Evolutionary conservation across 1,140 invertebrate genomes (phyloP).

Genomic region (Glossosoma conforme): DNA sequence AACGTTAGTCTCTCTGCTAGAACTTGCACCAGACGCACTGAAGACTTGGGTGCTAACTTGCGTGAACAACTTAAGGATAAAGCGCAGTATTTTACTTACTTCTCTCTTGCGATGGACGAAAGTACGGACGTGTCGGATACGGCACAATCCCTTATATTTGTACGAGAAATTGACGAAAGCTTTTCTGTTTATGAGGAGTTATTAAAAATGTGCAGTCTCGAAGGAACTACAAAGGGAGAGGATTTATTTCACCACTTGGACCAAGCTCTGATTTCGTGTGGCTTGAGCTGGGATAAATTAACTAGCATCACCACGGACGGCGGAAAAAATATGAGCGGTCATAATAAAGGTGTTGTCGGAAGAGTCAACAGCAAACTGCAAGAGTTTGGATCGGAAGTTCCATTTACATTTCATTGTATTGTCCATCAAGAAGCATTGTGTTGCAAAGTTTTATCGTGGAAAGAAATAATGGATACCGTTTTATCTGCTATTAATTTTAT

Average conservation of each 20-base stretch:
- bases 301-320: constrained; percentile 30
- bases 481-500: constrained; percentile 28
- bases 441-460: constrained; percentile 21
- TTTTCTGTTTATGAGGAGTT: constrained; percentile 33
- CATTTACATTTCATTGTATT: constrained; percentile 28
- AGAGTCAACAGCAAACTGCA: constrained; percentile 20
- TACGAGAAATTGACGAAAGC: constrained; percentile 33
- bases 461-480: constrained; percentile 23
- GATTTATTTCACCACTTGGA: constrained; percentile 32
- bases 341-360: constrained; percentile 33
- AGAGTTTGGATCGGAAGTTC: constrained; percentile 18
- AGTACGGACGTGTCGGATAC: constrained; percentile 31
- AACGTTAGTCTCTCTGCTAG: constrained; percentile 32
- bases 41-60: constrained; percentile 34
- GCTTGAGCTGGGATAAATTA: constrained; percentile 29
- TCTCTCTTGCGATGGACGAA: constrained; percentile 30
- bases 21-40: constrained; percentile 25
- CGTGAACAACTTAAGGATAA: constrained; percentile 25
- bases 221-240: constrained; percentile 20
- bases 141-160: constrained; percentile 33
- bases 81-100: constrained; percentile 26
- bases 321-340: constrained; percentile 32
- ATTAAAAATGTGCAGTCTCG: constrained; percentile 30
- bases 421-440: constrained; percentile 22
- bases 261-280: constrained; percentile 31